These are phyloP conservation scores for Aculops lycopersici DNA, from an alignment of 1,140 invertebrate genomes.

Conservation along the genomic window DNA sequence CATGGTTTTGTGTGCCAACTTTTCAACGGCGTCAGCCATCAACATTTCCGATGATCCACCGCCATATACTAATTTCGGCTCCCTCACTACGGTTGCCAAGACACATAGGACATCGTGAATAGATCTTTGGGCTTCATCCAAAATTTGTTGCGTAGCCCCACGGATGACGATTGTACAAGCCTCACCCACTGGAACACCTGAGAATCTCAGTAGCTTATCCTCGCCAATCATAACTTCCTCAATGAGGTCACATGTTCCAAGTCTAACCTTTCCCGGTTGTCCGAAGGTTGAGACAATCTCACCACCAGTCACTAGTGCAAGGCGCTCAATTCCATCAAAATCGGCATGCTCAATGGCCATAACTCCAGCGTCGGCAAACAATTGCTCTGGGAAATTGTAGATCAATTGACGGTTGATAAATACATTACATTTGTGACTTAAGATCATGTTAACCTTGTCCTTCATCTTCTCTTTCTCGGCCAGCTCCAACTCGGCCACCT, in stretches of 20 bases:
- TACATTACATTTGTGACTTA: constrained; percentile 81
- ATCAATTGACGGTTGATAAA: constrained; percentile 98
- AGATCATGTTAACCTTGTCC: constrained; percentile 86
- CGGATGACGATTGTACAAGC: constrained; percentile 87
- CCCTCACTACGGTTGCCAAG: constrained; percentile 67
- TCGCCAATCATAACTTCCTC: constrained; percentile 97
- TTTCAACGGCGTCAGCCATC: constrained; percentile 66
- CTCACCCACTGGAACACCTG: constrained; percentile 67
- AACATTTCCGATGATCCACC: constrained; percentile 77
- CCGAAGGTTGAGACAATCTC: constrained; percentile 98
- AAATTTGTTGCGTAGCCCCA: constrained; percentile 93
- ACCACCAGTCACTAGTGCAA: constrained; percentile 76
- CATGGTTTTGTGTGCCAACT: constrained; percentile 48
- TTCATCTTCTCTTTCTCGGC: constrained; percentile 99
- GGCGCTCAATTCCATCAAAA: constrained; percentile 89
- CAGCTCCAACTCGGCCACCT: constrained; percentile 83
- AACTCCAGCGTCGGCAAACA: constrained; percentile 86
- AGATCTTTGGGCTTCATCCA: constrained; percentile 91
- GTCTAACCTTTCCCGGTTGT: constrained; percentile 52
- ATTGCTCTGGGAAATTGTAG: constrained; percentile 97
- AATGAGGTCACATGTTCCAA: constrained; percentile 75
- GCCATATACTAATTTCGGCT: constrained; percentile 60
- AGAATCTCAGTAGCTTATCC: constrained; percentile 74
- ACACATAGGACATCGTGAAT: constrained; percentile 95
- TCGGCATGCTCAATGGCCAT: constrained; percentile 99